A percentile compares a stretch with the other conserved stretches of the same genome.
Conservation (phyloP, 2,888 invertebrate genomes). For the Eucriotettix oculatus region DNA sequence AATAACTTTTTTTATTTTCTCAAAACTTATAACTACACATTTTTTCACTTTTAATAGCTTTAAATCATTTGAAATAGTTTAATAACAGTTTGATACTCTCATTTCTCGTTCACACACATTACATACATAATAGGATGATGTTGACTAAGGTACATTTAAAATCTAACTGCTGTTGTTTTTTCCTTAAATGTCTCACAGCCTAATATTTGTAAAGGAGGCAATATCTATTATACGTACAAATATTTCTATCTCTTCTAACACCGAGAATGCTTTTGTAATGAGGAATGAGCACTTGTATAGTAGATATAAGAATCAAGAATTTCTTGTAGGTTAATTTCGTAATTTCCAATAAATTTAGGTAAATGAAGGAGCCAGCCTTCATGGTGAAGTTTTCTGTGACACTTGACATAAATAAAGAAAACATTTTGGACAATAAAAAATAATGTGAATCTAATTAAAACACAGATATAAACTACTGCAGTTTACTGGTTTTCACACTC, state of each 20-base stretch:
- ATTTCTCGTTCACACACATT: background rate
- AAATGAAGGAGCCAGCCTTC: background rate
- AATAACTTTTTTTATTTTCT: background rate
- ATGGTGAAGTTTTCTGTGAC: background rate
- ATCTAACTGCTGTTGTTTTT: conserved; percentile 8
- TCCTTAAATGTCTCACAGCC: conserved; percentile 9
- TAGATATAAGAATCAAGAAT: background rate
- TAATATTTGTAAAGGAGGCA: conserved; percentile 7
- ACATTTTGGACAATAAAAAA: background rate
- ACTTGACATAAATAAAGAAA: background rate
- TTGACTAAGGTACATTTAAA: conserved; percentile 1
- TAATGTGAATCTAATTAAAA: background rate
- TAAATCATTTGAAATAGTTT: background rate
- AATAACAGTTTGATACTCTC: background rate
- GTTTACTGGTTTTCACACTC: background rate
- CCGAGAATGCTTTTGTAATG: background rate
- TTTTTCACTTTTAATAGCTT: background rate
- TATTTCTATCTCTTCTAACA: background rate
- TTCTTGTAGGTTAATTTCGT: too few species aligned
- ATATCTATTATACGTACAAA: conserved; percentile 1
- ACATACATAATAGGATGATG: background rate
- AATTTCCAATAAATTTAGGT: too few species aligned
- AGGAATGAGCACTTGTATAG: conserved; percentile 2
- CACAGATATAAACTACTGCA: background rate
- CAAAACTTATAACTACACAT: background rate